Percentiles rank a stretch among this genome's conserved stretches.
Conservation (phyloP, 2,797 vertebrate species). For the Thamnophis elegans region DNA sequence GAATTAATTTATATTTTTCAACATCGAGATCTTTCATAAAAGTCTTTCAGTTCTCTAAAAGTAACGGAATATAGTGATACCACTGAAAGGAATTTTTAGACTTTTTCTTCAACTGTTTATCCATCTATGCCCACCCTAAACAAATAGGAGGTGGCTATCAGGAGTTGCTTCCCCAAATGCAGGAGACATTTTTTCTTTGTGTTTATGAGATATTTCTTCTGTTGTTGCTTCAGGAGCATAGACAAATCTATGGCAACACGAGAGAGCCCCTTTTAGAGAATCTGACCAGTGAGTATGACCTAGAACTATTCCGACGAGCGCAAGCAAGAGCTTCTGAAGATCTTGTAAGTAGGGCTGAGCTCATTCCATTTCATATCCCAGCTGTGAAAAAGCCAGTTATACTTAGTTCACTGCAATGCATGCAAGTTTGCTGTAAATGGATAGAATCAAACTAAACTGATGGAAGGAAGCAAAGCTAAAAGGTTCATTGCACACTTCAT, state of each 20-base stretch:
- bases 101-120: not conserved
- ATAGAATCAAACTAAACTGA: not conserved
- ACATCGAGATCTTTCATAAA: not conserved
- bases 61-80: not conserved
- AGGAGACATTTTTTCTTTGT: not conserved
- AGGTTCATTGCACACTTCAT: not conserved
- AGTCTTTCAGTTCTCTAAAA: not conserved
- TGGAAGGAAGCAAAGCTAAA: not conserved
- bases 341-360: conserved; percentile 79
- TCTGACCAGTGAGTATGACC: conserved; percentile 96
- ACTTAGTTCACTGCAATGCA: not conserved
- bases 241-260: conserved; percentile 83
- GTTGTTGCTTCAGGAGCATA: conserved; percentile 79
- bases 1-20: not conserved
- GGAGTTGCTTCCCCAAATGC: not conserved
- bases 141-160: no score
- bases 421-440: not conserved
- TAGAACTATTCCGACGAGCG: conserved; percentile 96
- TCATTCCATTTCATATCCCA: not conserved
- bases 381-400: not conserved
- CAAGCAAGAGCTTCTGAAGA: conserved; percentile 95
- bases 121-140: not conserved
- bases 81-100: not conserved
- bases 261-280: conserved; percentile 92
- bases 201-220: not conserved